Base-by-base conservation (phyloP, 1,140 invertebrate genomes). In the Penaeus japonicus region DNA sequence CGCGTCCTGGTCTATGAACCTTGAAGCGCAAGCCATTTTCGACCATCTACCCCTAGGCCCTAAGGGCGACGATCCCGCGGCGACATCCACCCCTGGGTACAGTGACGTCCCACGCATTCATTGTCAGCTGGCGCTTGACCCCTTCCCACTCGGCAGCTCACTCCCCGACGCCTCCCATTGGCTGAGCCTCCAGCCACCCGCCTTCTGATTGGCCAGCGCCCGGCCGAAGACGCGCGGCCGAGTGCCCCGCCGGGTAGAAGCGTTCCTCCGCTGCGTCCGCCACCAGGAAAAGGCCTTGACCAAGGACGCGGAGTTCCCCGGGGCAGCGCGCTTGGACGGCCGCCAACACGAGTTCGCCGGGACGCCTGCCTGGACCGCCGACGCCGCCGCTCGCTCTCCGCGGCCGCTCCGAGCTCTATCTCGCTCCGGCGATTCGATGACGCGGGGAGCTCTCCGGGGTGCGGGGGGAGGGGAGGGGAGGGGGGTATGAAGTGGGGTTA, bases 251-350 rank as follows among this genome's bases (percentile, higher is more conserved):
- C 79, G 59, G 59, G 85, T 22, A 73, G 27, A 35, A 54, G 79
- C 35, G 59, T 30, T 18, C 79, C 85, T 27, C 79, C 85, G 78
- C 77, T 57, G 20, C 2, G 39, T 27, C 4, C 22, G 12, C 12
- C 27, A 22, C 3, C 27, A 32, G 59, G n/a, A 53, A 54, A 82
- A 87, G 85, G 85, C 85, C 85, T 87, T 87, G 85, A 47, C 85
- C 85, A 87, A 87, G 85, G 85, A 87, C 85, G 85, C 79, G 79
- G 85, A 87, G 85, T 87, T 59, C 85, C 80, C 85, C 79, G 27
- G n/a, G 79, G 85, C 85, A 32, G 53, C 35, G 53, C 32, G 47
- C 47, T 82, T 82, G 79, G 79, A 20, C 85, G 78, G 18, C 62
- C 35, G 79, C 85, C 79, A 82, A 73, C 59, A 27, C 79, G 35